Conservation (phyloP, 2,888 invertebrate species). For the Gortyna flavago region DNA sequence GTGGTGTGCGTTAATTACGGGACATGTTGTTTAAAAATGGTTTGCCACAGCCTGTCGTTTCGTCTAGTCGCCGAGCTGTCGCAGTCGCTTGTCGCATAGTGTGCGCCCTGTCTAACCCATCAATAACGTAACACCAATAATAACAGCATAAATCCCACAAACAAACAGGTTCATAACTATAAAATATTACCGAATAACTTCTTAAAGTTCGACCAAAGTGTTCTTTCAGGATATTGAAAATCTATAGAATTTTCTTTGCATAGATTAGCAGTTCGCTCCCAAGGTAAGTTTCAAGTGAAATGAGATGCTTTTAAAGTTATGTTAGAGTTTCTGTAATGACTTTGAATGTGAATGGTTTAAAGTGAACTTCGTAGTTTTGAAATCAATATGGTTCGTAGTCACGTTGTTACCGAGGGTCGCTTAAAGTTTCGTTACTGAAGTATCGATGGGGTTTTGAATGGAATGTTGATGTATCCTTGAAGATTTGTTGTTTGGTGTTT, state of each 20-base stretch:
- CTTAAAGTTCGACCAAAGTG: conserved; percentile 36
- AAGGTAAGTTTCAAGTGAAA: conserved; percentile 64
- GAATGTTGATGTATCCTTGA: background rate
- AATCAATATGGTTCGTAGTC: conserved; percentile 55
- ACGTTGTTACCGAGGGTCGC: conserved; percentile 27
- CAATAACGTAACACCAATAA: conserved; percentile 8
- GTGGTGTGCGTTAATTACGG: no score
- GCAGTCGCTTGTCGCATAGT: background rate
- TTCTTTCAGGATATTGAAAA: conserved; percentile 70
- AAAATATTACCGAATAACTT: conserved; percentile 52
- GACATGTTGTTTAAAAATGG: no score
- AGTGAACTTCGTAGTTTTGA: conserved; percentile 54
- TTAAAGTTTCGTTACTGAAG: conserved; percentile 28
- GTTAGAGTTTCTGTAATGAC: conserved; percentile 65
- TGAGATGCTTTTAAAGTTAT: conserved; percentile 65
- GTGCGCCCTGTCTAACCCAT: background rate
- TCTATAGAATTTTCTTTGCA: conserved; percentile 73
- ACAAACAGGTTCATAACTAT: conserved; percentile 62
- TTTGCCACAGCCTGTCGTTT: no score
- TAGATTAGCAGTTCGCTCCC: conserved; percentile 67
- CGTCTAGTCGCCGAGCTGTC: background rate
- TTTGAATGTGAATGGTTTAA: conserved; percentile 66
- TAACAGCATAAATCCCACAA: conserved; percentile 41
- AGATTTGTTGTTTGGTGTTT: background rate
- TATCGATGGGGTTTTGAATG: conserved; percentile 10